Conservation (phyloP, 2,113 vertebrate species). For the Hymenochirus boettgeri region DNA sequence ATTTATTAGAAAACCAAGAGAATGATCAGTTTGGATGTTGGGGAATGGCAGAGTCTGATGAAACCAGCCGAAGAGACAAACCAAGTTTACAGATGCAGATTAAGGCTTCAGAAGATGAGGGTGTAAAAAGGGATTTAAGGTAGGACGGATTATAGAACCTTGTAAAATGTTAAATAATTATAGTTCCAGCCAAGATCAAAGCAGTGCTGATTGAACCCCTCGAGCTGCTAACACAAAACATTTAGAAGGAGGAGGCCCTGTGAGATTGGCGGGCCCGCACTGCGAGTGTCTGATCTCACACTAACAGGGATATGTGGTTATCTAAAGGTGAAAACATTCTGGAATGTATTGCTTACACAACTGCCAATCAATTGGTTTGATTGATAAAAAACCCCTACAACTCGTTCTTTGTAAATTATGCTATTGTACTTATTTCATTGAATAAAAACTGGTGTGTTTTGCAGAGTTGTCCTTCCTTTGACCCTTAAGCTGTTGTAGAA, state of each 20-base stretch:
- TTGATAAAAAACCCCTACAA: too few species aligned
- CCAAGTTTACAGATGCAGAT: constrained; percentile 90
- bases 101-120: constrained; percentile 97
- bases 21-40: constrained; percentile 70
- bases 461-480: too few species aligned
- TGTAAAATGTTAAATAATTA: constrained; percentile 99
- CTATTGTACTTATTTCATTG: too few species aligned
- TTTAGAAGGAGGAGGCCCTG: constrained; percentile 64
- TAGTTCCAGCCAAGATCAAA: constrained; percentile 99
- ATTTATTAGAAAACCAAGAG: constrained; percentile 65
- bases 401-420: too few species aligned
- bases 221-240: constrained; percentile 90
- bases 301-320: too few species aligned
- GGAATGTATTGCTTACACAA: too few species aligned
- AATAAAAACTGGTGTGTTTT: too few species aligned
- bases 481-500: too few species aligned
- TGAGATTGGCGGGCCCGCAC: constrained; percentile 84
- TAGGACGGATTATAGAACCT: constrained; percentile 99
- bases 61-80: constrained; percentile 85
- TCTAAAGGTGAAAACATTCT: too few species aligned
- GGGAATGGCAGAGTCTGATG: constrained; percentile 76
- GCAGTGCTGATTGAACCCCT: constrained; percentile 97
- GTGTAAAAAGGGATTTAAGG: constrained; percentile 99
- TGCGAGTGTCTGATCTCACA: too few species aligned
- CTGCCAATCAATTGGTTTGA: too few species aligned